phyloP scores from a whole-genome alignment of 2,113 vertebrate genomes.

The Gobiocypris rarus region DNA sequence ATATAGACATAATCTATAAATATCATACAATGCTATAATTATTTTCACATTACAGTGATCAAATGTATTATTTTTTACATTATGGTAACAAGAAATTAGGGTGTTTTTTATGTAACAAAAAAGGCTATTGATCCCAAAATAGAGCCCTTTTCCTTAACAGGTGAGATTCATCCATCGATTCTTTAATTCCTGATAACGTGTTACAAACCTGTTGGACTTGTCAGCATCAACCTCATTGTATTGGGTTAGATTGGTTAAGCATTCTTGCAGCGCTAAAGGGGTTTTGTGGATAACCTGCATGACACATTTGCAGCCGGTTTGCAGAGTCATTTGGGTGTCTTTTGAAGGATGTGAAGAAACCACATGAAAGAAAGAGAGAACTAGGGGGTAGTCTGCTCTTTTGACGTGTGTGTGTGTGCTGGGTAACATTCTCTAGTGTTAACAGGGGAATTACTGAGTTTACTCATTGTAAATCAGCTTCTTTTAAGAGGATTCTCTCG shows the following conservation, averaged over 20 bases:
- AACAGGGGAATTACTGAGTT: slow-evolving; percentile 38
- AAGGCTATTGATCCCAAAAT: not conserved
- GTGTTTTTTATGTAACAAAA: too few relatives aligned
- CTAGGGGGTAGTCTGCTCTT: not conserved
- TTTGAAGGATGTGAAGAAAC: slow-evolving; percentile 45
- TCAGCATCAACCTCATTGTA: not conserved
- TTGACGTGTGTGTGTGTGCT: not conserved
- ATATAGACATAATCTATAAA: not conserved
- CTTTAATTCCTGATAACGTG: not conserved
- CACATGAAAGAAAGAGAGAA: slow-evolving; percentile 36
- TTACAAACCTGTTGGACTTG: not conserved
- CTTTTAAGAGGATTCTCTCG: slow-evolving; percentile 33
- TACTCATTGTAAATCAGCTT: slow-evolving; percentile 15
- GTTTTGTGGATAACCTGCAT: slow-evolving; percentile 38
- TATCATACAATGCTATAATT: not conserved
- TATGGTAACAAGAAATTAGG: not conserved
- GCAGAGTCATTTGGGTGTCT: slow-evolving; percentile 39
- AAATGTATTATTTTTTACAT: not conserved
- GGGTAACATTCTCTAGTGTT: slow-evolving; percentile 33
- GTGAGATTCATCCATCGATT: not conserved
- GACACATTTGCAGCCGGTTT: slow-evolving; percentile 8
- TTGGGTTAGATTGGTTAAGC: slow-evolving; percentile 21
- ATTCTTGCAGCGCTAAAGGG: not conserved
- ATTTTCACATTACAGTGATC: not conserved
- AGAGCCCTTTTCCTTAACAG: not conserved